phyloP scores from a whole-genome alignment of 2,888 invertebrate genomes.

The Drosophila greeni region DNA sequence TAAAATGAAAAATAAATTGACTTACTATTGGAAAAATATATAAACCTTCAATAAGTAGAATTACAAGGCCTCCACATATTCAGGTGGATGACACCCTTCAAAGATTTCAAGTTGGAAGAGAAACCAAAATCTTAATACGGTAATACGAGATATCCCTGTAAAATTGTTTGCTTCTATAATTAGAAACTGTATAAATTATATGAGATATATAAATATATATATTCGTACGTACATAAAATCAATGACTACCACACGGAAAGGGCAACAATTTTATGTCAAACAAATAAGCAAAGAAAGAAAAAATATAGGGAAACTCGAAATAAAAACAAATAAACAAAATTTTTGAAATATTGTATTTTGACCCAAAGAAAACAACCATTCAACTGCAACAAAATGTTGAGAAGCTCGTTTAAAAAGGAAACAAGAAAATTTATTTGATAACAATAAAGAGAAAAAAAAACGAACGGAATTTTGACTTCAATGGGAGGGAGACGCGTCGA shows the following conservation, averaged over 20 bases:
- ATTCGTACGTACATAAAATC: constrained; percentile 38
- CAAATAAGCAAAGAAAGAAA: constrained; percentile 22
- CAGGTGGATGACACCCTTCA: constrained; percentile 38
- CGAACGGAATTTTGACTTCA: neutral
- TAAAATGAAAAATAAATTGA: constrained; percentile 37
- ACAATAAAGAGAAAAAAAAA: constrained; percentile 53
- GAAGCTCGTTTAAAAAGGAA: constrained; percentile 59
- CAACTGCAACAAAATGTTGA: constrained; percentile 56
- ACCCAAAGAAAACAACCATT: constrained; percentile 67
- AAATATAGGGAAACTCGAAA: constrained; percentile 38
- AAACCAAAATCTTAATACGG: constrained; percentile 23
- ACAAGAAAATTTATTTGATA: constrained; percentile 61
- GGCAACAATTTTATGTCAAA: constrained; percentile 60
- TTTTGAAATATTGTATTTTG: constrained; percentile 71
- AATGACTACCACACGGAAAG: constrained; percentile 42
- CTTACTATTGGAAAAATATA: constrained; percentile 62
- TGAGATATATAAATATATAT: constrained; percentile 34
- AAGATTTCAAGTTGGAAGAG: constrained; percentile 28
- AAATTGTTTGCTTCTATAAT: constrained; percentile 66
- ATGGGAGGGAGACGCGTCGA: neutral
- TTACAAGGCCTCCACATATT: constrained; percentile 38
- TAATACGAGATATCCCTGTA: constrained; percentile 51
- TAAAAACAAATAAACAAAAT: constrained; percentile 48
- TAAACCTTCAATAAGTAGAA: constrained; percentile 58
- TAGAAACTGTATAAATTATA: constrained; percentile 67